Evolutionary conservation across 2,113 vertebrate genomes (phyloP).

Genomic region (Chaetorhynchus papuensis): DNA sequence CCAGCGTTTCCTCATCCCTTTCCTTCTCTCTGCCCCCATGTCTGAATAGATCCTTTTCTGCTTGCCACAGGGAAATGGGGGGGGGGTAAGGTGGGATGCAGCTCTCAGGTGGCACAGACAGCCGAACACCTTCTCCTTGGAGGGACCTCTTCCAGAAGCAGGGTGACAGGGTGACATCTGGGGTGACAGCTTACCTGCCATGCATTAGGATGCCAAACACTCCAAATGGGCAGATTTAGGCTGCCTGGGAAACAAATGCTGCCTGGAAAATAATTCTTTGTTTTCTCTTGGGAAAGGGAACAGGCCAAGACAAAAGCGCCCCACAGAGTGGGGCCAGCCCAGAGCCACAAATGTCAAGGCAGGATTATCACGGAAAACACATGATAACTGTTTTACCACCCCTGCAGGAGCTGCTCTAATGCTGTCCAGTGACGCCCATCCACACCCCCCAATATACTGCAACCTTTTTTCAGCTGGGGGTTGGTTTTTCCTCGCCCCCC

Average conservation of each 20-base stretch:
- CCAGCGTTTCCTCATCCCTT: background rate
- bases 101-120: background rate
- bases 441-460: background rate
- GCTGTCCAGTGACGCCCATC: background rate
- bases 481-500: background rate
- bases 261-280: background rate
- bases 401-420: background rate
- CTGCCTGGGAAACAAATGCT: background rate
- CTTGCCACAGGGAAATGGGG: background rate
- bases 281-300: background rate
- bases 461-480: background rate
- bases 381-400: background rate
- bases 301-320: background rate
- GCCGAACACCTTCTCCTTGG: background rate
- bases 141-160: background rate
- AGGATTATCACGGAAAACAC: background rate
- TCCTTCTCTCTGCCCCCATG: background rate
- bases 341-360: background rate
- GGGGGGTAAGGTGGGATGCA: background rate
- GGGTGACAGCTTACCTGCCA: background rate
- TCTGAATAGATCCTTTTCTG: background rate
- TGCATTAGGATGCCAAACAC: background rate
- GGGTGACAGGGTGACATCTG: background rate
- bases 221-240: background rate
- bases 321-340: background rate